Base-by-base conservation (phyloP, 2,888 invertebrate species). In the Trachelus troglodyta region DNA sequence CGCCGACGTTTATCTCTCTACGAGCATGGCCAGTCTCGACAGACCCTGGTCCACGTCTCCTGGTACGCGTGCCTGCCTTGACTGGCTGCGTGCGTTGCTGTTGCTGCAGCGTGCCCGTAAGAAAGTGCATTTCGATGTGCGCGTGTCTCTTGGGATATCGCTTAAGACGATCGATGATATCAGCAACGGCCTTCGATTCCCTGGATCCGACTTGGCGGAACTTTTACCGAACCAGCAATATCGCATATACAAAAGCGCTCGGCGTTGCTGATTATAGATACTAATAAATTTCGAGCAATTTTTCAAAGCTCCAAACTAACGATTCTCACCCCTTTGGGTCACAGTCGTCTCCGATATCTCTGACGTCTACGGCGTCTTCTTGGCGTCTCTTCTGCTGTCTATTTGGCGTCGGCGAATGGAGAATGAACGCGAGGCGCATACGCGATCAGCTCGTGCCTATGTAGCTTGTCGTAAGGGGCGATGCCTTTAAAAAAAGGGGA, bases 341-440 rank as follows among this genome's bases (percentile, higher is more conserved):
- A 23, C 40, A 15, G 6, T 23, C 23, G 23, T 56, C 56, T 9
- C 3, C 23, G 56, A 56, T 56, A 0, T 6, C 23, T 6, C 40
- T 6, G 40, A 56, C 40, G 56, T 56, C 56, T 23, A 9, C 56
- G 40, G 37, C 37, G 12, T 37, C 37, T 37, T 12, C 37, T 12
- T 37, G 37, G 40, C 40, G 40, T 40, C 40, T 15, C 40, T 40
- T 6, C 40, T 40, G 23, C 23, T 9, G 56, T 56, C 56, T 56
- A 56, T 56, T 56, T 56, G 56, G 9, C 56, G 23, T 56, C 56
- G 56, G 71, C 79, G 77, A 78, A 80, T 79, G 80, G 74, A 79
- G 78, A 78, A 76, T 75, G 76, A 80, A 79, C 78, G 76, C 69
- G 74, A 74, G 68, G 37, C 77, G 69, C 74, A 68, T 71, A 35